Percentiles rank a stretch among this genome's conserved stretches.
Conservation (phyloP, 2,888 invertebrate genomes). For the Epistrophe eligans region DNA sequence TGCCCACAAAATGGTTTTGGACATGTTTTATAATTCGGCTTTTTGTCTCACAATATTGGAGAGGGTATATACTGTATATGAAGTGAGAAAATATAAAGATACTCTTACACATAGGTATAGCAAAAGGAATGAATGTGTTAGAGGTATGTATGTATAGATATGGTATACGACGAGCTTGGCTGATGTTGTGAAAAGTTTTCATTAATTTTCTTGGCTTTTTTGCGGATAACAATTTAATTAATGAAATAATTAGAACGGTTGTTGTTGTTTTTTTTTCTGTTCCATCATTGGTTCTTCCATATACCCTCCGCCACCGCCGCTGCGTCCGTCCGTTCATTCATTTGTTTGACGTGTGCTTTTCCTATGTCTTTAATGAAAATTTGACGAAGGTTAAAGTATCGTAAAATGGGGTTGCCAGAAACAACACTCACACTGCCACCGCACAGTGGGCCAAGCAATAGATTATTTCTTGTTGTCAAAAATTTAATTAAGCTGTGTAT, state of each 20-base stretch:
- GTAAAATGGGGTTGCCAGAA: not conserved
- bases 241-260: slow-evolving; percentile 56
- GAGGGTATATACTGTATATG: no score
- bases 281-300: not conserved
- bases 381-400: slow-evolving; percentile 36
- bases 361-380: slow-evolving; percentile 36
- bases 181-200: slow-evolving; percentile 51
- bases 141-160: no score
- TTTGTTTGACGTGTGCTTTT: slow-evolving; percentile 31
- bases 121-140: not conserved
- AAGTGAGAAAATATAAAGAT: not conserved
- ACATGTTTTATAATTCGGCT: slow-evolving; percentile 23
- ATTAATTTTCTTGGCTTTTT: slow-evolving; percentile 60
- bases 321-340: slow-evolving; percentile 10
- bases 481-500: no score
- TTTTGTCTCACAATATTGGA: not conserved
- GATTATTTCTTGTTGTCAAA: not conserved
- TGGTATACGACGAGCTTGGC: not conserved
- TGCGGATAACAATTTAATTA: slow-evolving; percentile 66
- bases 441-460: not conserved
- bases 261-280: slow-evolving; percentile 17
- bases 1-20: slow-evolving; percentile 55
- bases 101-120: not conserved
- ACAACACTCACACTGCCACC: not conserved
- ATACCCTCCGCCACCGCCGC: not conserved